These are phyloP conservation scores for Oxyteleia sp. DNA, from an alignment of 2,888 invertebrate genomes.

Conservation along the genomic window DNA sequence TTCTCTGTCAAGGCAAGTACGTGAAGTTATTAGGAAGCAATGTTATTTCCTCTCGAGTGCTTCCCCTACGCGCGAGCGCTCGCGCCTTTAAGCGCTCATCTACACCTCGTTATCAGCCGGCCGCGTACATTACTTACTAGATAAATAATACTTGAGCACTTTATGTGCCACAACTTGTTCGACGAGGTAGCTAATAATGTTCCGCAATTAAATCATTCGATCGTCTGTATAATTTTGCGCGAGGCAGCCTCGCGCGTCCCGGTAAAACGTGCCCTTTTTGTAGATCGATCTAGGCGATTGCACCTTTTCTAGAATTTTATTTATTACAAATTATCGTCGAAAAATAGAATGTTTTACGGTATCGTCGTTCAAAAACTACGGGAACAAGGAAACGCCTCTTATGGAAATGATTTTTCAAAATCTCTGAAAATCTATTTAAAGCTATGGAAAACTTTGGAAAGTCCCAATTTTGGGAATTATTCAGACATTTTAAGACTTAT, in stretches of 20 bases:
- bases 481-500: no score
- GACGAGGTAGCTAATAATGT: slow-evolving; percentile 67
- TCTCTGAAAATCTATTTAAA: no score
- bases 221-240: slow-evolving; percentile 49
- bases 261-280: slow-evolving; percentile 13
- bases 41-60: slow-evolving; percentile 68
- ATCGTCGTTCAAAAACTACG: no score
- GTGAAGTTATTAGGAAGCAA: slow-evolving; percentile 80
- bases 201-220: slow-evolving; percentile 65
- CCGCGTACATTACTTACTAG: slow-evolving; percentile 68
- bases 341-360: no score
- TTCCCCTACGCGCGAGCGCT: slow-evolving; percentile 51
- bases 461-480: no score
- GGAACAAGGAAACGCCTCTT: no score
- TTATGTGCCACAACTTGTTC: slow-evolving; percentile 65
- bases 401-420: no score
- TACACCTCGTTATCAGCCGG: slow-evolving; percentile 74
- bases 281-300: no score
- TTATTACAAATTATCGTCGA: no score
- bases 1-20: slow-evolving; percentile 80
- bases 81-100: slow-evolving; percentile 72
- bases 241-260: background rate
- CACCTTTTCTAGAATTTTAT: no score
- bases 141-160: slow-evolving; percentile 66
- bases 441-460: no score